Base-by-base conservation (phyloP, 2,113 vertebrate species). In the Xyliphius kryptos region DNA sequence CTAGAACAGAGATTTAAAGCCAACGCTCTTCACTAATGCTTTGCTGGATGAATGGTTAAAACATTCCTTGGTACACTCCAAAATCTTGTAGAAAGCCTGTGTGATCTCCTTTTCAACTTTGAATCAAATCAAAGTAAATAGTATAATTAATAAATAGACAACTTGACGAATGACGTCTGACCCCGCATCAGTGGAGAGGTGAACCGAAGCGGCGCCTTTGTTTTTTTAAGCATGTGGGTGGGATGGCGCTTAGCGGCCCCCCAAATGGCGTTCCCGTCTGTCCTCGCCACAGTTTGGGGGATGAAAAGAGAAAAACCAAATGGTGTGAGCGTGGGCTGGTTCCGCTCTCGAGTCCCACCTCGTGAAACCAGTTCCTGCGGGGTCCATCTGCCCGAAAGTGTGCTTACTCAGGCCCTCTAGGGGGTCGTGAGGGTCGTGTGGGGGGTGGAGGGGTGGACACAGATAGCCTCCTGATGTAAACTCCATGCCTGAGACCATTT, bases 381-480 rank as follows among this genome's bases (percentile, higher is more conserved):
- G 46, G 22, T 49, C 46, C 32, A 38, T 61, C 46, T 49, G 58
- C 26, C 16, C 37, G 5, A 32, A 61, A 11, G 9, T 48, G 11
- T 61, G 58, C 58, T 49, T 61, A 19, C 58, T 50, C 26, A 61
- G 26, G 22, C 22, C 48, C 44, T 61, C 58, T 32, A 40, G 56
- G 56, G 46, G 46, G 46, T 61, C 46, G 15, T 13, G 2, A 12
- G 44, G 57, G 40, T 37, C n/a, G 12, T 41, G 57, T 12, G 9
- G 57, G 41, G 22, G 44, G n/a, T 5, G 22, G 44, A n/a, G 43
- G 43, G 43, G 7, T 3, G 13, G 44, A 36, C 58, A 49, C 8
- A 37, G 58, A 61, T 61, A 61, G 49, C 58, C 44, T 19, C 16
- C 44, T 61, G 44, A 61, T 61, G 44, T 49, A 61, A 61, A 49